A percentile compares a stretch with the other conserved stretches of the same genome.
phyloP scores from a whole-genome alignment of 2,113 vertebrate species.

The Ageneiosus marmoratus region DNA sequence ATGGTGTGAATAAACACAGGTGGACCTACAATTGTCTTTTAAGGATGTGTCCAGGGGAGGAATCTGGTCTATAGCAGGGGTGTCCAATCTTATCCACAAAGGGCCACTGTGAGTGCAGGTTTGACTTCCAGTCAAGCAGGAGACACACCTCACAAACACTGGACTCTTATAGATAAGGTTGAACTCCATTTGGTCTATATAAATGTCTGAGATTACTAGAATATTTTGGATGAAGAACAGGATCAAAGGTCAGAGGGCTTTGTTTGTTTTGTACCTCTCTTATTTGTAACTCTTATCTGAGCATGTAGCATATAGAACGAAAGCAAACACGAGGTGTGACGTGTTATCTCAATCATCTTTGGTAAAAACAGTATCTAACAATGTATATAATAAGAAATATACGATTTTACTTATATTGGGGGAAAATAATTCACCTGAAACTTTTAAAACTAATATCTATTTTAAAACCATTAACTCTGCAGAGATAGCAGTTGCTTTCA shows the following conservation, averaged over 20 bases:
- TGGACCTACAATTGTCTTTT: not conserved
- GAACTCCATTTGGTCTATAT: no score
- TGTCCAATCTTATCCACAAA: no score
- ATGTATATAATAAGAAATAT: not conserved
- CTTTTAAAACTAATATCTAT: conserved; percentile 54
- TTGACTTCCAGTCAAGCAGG: no score
- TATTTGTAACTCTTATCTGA: conserved; percentile 47
- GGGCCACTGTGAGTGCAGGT: no score
- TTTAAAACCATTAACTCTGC: conserved; percentile 58
- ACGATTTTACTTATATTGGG: conserved; percentile 42
- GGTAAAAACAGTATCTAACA: not conserved
- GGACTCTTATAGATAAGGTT: no score
- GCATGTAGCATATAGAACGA: conserved; percentile 22
- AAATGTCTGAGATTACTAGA: no score
- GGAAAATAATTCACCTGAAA: not conserved
- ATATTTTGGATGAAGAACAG: conserved; percentile 25
- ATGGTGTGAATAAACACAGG: conserved; percentile 9
- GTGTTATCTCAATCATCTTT: conserved; percentile 55
- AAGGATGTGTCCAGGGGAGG: not conserved
- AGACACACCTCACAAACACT: no score
- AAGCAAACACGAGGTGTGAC: not conserved
- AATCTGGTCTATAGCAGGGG: conserved; percentile 2
- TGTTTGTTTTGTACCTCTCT: not conserved
- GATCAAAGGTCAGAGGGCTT: conserved; percentile 15
- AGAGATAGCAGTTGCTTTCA: conserved; percentile 64